Conservation (phyloP, 2,797 vertebrate genomes). For the Etheostoma perlongum region DNA sequence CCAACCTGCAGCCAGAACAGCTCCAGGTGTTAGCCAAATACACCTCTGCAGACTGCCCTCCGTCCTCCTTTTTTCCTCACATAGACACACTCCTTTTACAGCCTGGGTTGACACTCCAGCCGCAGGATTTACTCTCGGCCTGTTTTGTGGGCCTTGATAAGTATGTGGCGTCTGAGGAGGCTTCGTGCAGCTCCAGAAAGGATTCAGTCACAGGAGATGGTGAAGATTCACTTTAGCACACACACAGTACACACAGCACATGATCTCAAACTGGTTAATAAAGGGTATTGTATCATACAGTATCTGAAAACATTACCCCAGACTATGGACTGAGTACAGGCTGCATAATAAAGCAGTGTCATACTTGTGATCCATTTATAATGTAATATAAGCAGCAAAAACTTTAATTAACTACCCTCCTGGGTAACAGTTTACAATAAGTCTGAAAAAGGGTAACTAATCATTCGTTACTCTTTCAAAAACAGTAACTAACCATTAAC, state of each 20-base stretch:
- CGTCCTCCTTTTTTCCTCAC: slow-evolving; percentile 86
- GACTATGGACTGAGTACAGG: slow-evolving; percentile 6
- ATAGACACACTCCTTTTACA: slow-evolving; percentile 58
- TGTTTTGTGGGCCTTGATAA: slow-evolving; percentile 51
- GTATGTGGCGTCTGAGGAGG: slow-evolving; percentile 33
- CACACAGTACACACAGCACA: slow-evolving; percentile 7
- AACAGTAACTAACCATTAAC: too few species aligned
- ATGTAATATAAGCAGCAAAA: neutral
- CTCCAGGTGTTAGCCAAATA: slow-evolving; percentile 94
- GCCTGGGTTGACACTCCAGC: slow-evolving; percentile 27
- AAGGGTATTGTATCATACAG: slow-evolving; percentile 21
- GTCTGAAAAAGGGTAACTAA: too few species aligned
- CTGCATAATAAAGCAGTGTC: slow-evolving; percentile 65
- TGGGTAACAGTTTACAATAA: too few species aligned
- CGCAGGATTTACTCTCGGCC: slow-evolving; percentile 12
- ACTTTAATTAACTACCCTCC: too few species aligned
- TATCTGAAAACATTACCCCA: slow-evolving; percentile 8
- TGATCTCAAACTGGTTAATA: slow-evolving; percentile 83
- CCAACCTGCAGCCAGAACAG: slow-evolving; percentile 91
- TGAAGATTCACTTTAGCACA: slow-evolving; percentile 26
- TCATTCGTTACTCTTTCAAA: too few species aligned
- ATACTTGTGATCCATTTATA: slow-evolving; percentile 1
- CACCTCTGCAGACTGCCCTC: slow-evolving; percentile 90
- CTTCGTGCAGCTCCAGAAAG: slow-evolving; percentile 45
- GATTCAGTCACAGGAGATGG: slow-evolving; percentile 25